A percentile compares a stretch with the other conserved stretches of the same genome.
Conservation (phyloP, 2,113 vertebrate genomes). For the Ophiodon elongatus region DNA sequence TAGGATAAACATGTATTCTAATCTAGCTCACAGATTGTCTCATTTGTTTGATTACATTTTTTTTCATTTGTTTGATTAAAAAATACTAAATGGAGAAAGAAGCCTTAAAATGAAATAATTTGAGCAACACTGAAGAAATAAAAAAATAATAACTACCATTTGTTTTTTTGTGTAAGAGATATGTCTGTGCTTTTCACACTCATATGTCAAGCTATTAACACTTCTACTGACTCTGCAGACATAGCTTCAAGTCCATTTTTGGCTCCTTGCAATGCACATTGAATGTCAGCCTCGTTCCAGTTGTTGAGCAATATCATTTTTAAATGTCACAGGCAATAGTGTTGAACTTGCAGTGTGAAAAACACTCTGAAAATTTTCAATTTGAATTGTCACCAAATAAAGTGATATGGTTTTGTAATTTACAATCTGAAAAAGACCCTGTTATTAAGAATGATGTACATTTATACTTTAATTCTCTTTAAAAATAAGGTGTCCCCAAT, state of each 20-base stretch:
- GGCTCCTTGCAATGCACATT: conserved; percentile 27
- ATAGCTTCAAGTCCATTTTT: conserved; percentile 58
- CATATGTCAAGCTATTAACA: conserved; percentile 65
- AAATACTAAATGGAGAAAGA: not conserved
- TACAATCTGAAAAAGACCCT: not conserved
- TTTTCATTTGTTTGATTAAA: not conserved
- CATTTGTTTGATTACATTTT: not conserved
- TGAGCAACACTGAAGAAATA: not conserved
- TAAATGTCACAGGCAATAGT: conserved; percentile 21
- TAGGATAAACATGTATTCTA: not conserved
- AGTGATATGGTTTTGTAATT: not conserved
- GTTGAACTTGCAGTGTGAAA: conserved; percentile 3
- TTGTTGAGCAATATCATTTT: conserved; percentile 25
- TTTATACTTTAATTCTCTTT: not conserved
- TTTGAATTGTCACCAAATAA: not conserved
- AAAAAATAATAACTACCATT: not conserved
- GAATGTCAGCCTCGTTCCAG: conserved; percentile 36
- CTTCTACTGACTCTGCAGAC: conserved; percentile 44
- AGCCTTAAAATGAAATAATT: not conserved
- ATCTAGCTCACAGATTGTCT: not conserved
- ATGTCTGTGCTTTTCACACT: conserved; percentile 60
- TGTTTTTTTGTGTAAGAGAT: conserved; percentile 47
- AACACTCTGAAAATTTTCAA: not conserved
- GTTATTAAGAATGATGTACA: not conserved
- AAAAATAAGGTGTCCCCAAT: not conserved